These are phyloP conservation scores for Spisula subtruncata DNA, from an alignment of 2,888 invertebrate species.

Conservation along the genomic window DNA sequence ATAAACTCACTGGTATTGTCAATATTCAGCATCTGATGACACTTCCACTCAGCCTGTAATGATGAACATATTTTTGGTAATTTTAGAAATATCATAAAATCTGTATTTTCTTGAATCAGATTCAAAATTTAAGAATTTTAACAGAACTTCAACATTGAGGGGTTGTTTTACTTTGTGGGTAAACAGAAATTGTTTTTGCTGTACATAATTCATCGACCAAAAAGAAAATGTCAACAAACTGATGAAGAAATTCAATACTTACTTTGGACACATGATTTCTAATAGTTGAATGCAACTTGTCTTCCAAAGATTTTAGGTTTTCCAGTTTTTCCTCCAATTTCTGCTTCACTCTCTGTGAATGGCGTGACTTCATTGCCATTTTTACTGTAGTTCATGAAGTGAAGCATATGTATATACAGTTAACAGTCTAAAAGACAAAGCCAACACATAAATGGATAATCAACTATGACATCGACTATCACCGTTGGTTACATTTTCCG, in stretches of 20 bases:
- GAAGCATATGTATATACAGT: background rate
- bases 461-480: too few species aligned
- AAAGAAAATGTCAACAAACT: background rate
- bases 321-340: slow-evolving; percentile 72
- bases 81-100: too few species aligned
- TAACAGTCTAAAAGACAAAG: too few species aligned
- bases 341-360: slow-evolving; percentile 70
- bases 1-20: slow-evolving; percentile 65
- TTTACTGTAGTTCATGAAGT: slow-evolving; percentile 25
- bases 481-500: too few species aligned
- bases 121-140: background rate
- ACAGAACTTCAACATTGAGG: background rate
- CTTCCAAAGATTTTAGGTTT: slow-evolving; percentile 65
- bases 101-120: too few species aligned
- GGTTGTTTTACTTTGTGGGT: background rate
- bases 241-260: background rate
- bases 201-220: background rate
- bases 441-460: too few species aligned
- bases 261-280: slow-evolving; percentile 72
- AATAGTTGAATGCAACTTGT: slow-evolving; percentile 61
- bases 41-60: slow-evolving; percentile 65
- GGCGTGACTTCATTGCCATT: slow-evolving; percentile 72
- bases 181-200: background rate
- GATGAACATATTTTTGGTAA: background rate
- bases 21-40: slow-evolving; percentile 56